Evolutionary conservation across 64 coral and sea anemone species (phyloP), one percentile per base, ranked within the genome.

Genomic region (Catalaphyllia jardinei): DNA sequence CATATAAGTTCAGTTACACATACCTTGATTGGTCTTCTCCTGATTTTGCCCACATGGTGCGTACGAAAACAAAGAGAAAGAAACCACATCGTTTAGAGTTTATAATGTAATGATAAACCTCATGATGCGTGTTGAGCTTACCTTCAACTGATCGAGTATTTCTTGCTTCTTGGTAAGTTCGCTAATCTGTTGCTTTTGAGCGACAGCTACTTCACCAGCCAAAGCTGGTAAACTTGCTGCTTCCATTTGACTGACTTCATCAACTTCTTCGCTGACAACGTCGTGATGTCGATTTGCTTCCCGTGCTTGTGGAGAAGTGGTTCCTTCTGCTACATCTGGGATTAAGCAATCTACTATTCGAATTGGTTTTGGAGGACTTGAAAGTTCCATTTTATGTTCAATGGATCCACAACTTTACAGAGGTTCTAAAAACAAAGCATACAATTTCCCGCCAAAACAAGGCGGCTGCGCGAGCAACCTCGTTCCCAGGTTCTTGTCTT

Each of bases 181-280:
- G 50, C 74, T 59, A 27, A 76, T 91, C 52, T 96, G 94, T 22
- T 92, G 79, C 60, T 92, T 96, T 67, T 96, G 94, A 86, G 87
- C 94, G 12, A 65, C 79, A 27, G 81, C 94, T 20, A 96, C 94
- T 80, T 96, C 91, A 54, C 78, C 94, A 31, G 94, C 91, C 63
- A 96, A 74, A 79, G 54, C 83, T 73, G 90, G 83, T 1, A 92
- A 72, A 82, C 74, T 74, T 60, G 79, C 25, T n/a, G 31, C 13
- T 5, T 87, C 33, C 18, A 22, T 77, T 20, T 27, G 14, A 85
- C 60, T 67, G 54, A 55, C 71, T 13, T 88, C n/a, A 28, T 46
- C 29, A 17, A 18, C 60, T 55, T 74, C 0, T 33, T 74, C 86
- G 25, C 20, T 7, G 35, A 17, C 14, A 85, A 42, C 65, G 27